phyloP scores from a whole-genome alignment of 2,113 vertebrate species.

The Mesitornis unicolor region DNA sequence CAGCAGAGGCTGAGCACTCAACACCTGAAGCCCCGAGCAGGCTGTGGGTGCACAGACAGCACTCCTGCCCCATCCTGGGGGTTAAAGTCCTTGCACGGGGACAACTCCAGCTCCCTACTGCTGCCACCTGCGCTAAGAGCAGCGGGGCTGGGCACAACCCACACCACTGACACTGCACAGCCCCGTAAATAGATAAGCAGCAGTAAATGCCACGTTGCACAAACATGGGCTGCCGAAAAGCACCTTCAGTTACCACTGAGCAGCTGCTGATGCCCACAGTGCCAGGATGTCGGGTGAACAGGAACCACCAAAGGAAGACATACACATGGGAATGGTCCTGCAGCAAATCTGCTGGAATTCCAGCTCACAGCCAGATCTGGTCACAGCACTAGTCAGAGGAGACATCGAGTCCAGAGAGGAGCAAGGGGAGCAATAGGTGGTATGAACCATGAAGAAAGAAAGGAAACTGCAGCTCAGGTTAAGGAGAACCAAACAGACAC shows the following conservation, averaged over 20 bases:
- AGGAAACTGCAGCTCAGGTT: neutral
- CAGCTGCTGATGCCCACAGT: too few relatives aligned
- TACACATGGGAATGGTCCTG: too few relatives aligned
- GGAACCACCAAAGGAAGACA: too few relatives aligned
- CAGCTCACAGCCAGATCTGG: neutral
- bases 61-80: neutral
- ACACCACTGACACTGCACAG: accelerated
- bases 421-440: accelerated
- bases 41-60: too few relatives aligned
- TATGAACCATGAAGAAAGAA: neutral
- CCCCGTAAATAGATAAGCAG: neutral
- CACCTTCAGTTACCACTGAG: neutral
- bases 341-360: neutral
- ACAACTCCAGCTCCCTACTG: neutral
- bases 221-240: neutral
- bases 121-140: neutral
- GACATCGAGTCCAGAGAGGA: neutral
- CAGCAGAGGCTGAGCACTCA: neutral
- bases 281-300: too few relatives aligned
- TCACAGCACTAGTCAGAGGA: too few relatives aligned
- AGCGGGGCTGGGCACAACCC: accelerated
- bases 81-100: neutral
- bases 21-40: neutral
- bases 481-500: neutral
- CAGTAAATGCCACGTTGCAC: neutral